Evolutionary conservation across 2,113 vertebrate genomes (phyloP), one percentile per base, ranked within the genome.

Genomic region (Trematocara nigrifrons): DNA sequence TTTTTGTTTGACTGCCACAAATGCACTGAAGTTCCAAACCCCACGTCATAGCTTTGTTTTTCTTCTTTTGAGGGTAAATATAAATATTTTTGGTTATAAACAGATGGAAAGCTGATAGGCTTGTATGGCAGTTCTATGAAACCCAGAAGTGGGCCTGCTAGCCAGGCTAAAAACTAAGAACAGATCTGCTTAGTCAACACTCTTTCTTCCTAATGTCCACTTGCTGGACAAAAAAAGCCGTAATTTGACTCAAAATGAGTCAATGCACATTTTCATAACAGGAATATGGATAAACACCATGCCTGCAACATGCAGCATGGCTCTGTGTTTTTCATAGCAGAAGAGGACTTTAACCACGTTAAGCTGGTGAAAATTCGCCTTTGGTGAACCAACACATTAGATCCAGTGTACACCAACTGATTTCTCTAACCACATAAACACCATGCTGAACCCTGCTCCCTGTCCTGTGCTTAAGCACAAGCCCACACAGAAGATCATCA

Each of bases 31-130:
- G 12, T 38, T 38, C 18, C 33, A 69, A 69, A 13, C 11, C 35
- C 3, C 35, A 69, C 4, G 1, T 38, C 33, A 66, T 7, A 13
- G 35, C 61, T 42, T 40, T 69, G 64, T 69, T 3, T 69, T 42
- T 22, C 35, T 69, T 40, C 35, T 42, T 69, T 69, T 69, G 64
- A 42, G n/a, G 6, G 35, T 69, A 40, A 69, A 42, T 69, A 20
- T 15, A 42, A 69, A 69, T 42, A 69, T 8, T 42, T 42, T 13
- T 7, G 6, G 6, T 42, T 69, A 13, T 40, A 69, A 69, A 42
- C 35, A 42, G 11, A 69, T 69, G 64, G 35, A 69, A 69, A 69
- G 38, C 64, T 69, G 64, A 69, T 22, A 42, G 61, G 35, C 35
- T 69, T 22, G 33, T 13, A n/a, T 2, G 1, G 18, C 64, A 69